These are phyloP conservation scores for Ooceraea biroi DNA, from an alignment of 1,140 invertebrate genomes.

Conservation along the genomic window DNA sequence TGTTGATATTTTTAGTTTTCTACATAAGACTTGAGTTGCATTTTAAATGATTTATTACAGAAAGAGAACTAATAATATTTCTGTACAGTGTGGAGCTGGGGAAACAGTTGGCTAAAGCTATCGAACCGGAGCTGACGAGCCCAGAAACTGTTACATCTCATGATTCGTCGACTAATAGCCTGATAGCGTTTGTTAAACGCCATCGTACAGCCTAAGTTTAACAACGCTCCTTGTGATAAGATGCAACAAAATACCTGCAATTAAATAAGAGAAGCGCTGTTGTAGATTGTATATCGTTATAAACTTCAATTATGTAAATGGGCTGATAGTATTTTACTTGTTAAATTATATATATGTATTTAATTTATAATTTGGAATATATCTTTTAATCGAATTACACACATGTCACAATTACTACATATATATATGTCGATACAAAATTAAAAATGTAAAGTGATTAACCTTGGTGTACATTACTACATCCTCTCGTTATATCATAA, in stretches of 20 bases:
- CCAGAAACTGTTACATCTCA: slow-evolving; percentile 88
- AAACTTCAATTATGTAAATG: too few species aligned
- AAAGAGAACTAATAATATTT: slow-evolving; percentile 52
- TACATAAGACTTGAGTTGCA: slow-evolving; percentile 21
- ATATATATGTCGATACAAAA: too few species aligned
- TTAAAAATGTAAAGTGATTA: too few species aligned
- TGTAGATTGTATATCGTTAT: slow-evolving; percentile 1
- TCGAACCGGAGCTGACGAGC: slow-evolving; percentile 96
- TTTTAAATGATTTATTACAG: slow-evolving; percentile 32
- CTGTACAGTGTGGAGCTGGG: slow-evolving; percentile 96
- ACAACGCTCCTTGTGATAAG: neutral
- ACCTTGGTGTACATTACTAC: too few species aligned
- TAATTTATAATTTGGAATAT: too few species aligned
- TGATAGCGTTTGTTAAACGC: slow-evolving; percentile 94
- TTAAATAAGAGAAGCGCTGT: neutral
- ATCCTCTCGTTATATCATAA: too few species aligned
- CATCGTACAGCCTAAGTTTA: slow-evolving; percentile 74
- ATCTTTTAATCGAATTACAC: too few species aligned
- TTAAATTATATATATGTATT: too few species aligned
- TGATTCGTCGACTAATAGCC: slow-evolving; percentile 93
- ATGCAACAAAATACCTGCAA: neutral
- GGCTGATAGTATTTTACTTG: too few species aligned
- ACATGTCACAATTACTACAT: too few species aligned
- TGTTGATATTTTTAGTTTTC: too few species aligned
- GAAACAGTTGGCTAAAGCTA: slow-evolving; percentile 98